A percentile compares a stretch with the other conserved stretches of the same genome.
phyloP scores from a whole-genome alignment of 2,888 invertebrate genomes.

The Pediacus dermestoides region DNA sequence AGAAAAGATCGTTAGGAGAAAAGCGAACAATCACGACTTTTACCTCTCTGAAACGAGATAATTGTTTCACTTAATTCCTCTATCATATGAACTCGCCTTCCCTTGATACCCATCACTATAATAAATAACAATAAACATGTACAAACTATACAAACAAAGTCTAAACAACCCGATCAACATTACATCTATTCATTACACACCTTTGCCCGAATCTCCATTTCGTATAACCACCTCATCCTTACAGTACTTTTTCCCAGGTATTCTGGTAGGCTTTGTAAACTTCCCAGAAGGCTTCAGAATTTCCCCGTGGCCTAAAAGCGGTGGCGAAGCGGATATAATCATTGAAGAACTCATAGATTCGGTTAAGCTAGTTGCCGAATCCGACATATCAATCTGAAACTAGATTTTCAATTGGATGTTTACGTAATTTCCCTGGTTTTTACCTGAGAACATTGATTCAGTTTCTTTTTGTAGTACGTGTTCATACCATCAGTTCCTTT shows the following conservation, averaged over 20 bases:
- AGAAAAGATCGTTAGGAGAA: no score
- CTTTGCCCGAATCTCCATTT: slow-evolving; percentile 95
- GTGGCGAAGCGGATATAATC: slow-evolving; percentile 53
- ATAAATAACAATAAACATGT: slow-evolving; percentile 32
- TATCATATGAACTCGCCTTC: slow-evolving; percentile 96
- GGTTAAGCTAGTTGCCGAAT: slow-evolving; percentile 47
- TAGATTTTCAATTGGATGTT: no score
- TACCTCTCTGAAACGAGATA: slow-evolving; percentile 99
- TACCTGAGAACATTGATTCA: slow-evolving; percentile 44
- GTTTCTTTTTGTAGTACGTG: slow-evolving; percentile 71
- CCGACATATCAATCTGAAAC: slow-evolving; percentile 43
- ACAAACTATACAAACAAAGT: slow-evolving; percentile 7
- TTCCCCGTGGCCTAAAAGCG: slow-evolving; percentile 77
- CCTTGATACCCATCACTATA: slow-evolving; percentile 98
- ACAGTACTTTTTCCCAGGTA: slow-evolving; percentile 89
- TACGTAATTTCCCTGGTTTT: no score
- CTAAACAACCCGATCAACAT: no score
- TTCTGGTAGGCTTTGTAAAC: slow-evolving; percentile 82
- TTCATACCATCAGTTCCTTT: slow-evolving; percentile 79
- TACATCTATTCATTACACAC: no score
- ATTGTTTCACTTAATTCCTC: slow-evolving; percentile 98
- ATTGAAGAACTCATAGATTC: slow-evolving; percentile 53
- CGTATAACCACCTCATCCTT: slow-evolving; percentile 91
- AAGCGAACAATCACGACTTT: slow-evolving; percentile 47
- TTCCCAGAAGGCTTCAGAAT: slow-evolving; percentile 85